Percentiles rank a stretch among this genome's conserved stretches.
Evolutionary conservation across 2,113 vertebrate genomes (phyloP).

Genomic region (Calonectris borealis): DNA sequence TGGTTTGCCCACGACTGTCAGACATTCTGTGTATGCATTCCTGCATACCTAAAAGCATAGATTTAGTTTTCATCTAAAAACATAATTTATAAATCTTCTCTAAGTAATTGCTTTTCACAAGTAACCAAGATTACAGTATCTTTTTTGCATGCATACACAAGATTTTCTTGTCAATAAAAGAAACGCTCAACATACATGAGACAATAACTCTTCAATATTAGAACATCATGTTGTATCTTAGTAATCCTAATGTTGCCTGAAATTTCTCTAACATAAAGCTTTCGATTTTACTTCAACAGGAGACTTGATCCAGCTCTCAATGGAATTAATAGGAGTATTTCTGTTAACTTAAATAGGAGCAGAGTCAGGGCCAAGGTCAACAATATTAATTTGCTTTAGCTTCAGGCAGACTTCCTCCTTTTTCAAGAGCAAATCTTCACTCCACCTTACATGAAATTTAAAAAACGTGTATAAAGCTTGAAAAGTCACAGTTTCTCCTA

Average conservation of each 20-base stretch:
- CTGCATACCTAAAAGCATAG: neutral
- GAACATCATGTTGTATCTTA: neutral
- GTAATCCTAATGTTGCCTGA: neutral
- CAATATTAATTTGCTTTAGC: constrained; percentile 19
- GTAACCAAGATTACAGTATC: neutral
- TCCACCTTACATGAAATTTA: neutral
- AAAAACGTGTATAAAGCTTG: neutral
- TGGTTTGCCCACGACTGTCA: neutral
- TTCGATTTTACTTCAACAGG: neutral
- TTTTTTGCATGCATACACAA: neutral
- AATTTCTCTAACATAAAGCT: neutral
- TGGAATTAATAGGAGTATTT: constrained; percentile 6
- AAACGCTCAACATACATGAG: neutral
- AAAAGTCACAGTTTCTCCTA: neutral
- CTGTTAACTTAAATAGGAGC: neutral
- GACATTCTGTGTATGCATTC: neutral
- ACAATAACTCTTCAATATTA: neutral
- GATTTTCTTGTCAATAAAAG: neutral
- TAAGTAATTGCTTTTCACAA: neutral
- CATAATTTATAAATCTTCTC: neutral
- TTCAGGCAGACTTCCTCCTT: constrained; percentile 19
- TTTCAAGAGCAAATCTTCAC: neutral
- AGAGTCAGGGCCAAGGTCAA: constrained; percentile 19
- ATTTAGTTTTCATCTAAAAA: neutral
- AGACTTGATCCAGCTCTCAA: neutral